Conservation (phyloP, 1,140 invertebrate species). For the Pseudomyrmex pallidus region DNA sequence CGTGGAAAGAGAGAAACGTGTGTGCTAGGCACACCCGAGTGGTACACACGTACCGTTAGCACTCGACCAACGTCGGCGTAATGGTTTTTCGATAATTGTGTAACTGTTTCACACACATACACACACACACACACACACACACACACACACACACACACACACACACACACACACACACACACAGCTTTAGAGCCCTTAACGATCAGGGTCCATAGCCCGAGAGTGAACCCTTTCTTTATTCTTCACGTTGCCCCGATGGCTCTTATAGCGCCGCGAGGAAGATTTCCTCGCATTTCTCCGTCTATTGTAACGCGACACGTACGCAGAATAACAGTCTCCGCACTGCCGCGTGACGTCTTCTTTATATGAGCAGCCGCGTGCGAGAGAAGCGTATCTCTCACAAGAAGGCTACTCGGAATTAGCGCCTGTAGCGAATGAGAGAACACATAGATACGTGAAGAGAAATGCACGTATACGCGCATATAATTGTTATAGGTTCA, state of each 20-base stretch:
- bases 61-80: conserved; percentile 66
- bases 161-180: too few species aligned
- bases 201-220: conserved; percentile 34
- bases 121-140: conserved; percentile 61
- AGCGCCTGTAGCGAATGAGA: conserved; percentile 30
- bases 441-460: neutral
- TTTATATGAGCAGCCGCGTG: conserved; percentile 15
- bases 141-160: conserved; percentile 60
- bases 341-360: conserved; percentile 50
- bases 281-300: conserved; percentile 65
- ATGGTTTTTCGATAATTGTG: conserved; percentile 76
- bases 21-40: neutral
- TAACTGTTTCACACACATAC: conserved; percentile 69
- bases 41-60: conserved; percentile 40
- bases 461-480: neutral
- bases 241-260: neutral
- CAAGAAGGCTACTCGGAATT: conserved; percentile 15
- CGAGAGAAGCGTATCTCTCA: neutral
- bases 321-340: conserved; percentile 64
- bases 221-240: conserved; percentile 29
- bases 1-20: neutral
- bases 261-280: neutral
- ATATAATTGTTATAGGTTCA: neutral
- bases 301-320: conserved; percentile 62
- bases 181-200: conserved; percentile 68